Percentiles rank a stretch among this genome's conserved stretches.
These are phyloP conservation scores for Acrossocheilus fasciatus DNA, from an alignment of 2,797 vertebrate genomes.

Conservation along the genomic window DNA sequence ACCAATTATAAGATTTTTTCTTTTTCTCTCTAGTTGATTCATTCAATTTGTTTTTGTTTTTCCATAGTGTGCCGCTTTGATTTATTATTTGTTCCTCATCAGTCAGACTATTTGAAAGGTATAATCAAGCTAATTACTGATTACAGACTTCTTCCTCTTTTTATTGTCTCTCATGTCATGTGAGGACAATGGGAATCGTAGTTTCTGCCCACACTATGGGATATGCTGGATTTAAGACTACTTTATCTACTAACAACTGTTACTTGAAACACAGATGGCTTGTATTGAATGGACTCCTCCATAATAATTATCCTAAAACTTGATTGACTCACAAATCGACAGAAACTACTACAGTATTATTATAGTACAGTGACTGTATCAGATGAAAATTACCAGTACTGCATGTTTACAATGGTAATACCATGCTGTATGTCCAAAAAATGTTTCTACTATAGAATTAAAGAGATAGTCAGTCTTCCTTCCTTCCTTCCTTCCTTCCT, in stretches of 20 bases:
- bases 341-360: constrained; percentile 4
- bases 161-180: constrained; percentile 70
- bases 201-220: constrained; percentile 17
- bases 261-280: constrained; percentile 21
- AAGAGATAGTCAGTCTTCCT: neutral
- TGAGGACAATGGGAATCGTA: constrained; percentile 46
- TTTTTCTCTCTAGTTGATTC: neutral
- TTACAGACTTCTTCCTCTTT: constrained; percentile 62
- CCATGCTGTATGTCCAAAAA: neutral
- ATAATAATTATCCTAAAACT: constrained; percentile 32
- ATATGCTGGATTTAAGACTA: neutral
- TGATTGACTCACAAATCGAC: constrained; percentile 7
- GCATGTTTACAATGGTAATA: neutral
- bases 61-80: neutral
- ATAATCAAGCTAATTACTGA: constrained; percentile 79
- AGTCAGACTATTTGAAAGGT: constrained; percentile 47
- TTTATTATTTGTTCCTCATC: constrained; percentile 38
- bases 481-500: neutral
- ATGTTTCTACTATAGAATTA: neutral
- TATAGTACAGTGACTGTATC: neutral
- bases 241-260: constrained; percentile 21
- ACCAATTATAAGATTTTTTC: neutral
- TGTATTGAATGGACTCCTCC: constrained; percentile 2
- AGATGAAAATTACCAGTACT: neutral
- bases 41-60: constrained; percentile 1